Conservation (phyloP, 1,140 invertebrate genomes). For the Drosophila kepulauana region DNA sequence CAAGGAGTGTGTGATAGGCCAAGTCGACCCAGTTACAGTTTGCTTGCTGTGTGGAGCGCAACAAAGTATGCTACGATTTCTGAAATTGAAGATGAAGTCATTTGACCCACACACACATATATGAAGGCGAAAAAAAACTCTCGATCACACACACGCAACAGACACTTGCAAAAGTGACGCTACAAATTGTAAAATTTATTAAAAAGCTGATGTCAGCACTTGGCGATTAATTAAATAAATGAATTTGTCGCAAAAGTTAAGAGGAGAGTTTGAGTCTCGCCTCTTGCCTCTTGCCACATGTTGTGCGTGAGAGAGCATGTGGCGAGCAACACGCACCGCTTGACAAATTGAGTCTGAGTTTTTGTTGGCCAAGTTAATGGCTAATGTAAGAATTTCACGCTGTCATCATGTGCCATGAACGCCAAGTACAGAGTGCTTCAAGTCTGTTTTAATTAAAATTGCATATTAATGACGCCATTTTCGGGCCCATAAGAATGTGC, state of each 20-base stretch:
- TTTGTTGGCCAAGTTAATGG: slow-evolving; percentile 33
- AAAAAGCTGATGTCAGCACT: slow-evolving; percentile 52
- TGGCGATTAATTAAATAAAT: slow-evolving; percentile 40
- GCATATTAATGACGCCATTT: slow-evolving; percentile 78
- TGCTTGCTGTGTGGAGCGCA: slow-evolving; percentile 26
- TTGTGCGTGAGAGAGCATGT: slow-evolving; percentile 29
- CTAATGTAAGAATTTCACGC: slow-evolving; percentile 65
- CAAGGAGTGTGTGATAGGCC: not conserved
- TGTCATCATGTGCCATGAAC: slow-evolving; percentile 58
- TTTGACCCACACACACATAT: slow-evolving; percentile 19
- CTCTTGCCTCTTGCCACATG: slow-evolving; percentile 10
- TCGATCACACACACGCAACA: slow-evolving; percentile 3
- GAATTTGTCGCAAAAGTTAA: slow-evolving; percentile 18
- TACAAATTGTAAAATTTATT: slow-evolving; percentile 30
- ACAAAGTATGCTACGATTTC: slow-evolving; percentile 47
- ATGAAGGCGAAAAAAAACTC: no score
- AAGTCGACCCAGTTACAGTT: slow-evolving; percentile 43
- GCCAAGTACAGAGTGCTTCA: slow-evolving; percentile 5
- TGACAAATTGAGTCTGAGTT: slow-evolving; percentile 73
- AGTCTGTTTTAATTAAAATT: slow-evolving; percentile 78
- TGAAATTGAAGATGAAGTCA: slow-evolving; percentile 47
- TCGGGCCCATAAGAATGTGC: slow-evolving; percentile 30
- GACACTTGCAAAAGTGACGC: slow-evolving; percentile 7
- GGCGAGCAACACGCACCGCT: slow-evolving; percentile 34
- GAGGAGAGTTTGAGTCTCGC: not conserved